These are phyloP conservation scores for Triplophysa yarkandensis DNA, from an alignment of 2,797 vertebrate genomes.

Conservation along the genomic window DNA sequence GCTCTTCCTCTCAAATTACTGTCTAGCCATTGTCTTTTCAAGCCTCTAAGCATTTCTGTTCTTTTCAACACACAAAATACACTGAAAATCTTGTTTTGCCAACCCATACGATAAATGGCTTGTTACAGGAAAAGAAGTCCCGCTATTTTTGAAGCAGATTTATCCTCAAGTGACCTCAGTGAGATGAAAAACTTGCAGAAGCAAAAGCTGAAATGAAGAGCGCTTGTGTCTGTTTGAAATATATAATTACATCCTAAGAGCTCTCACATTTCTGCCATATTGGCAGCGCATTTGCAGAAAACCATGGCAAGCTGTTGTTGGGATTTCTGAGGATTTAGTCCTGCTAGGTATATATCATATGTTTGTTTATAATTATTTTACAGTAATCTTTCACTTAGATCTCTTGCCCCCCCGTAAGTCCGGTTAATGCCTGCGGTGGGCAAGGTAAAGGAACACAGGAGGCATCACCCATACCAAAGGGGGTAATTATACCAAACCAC, in stretches of 20 bases:
- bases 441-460: conserved; percentile 26
- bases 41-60: not conserved
- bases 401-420: conserved; percentile 14
- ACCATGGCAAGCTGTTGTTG: conserved; percentile 37
- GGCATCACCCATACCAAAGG: conserved; percentile 36
- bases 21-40: conserved; percentile 47
- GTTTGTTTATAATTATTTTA: conserved; percentile 8
- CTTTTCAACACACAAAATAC: conserved; percentile 20
- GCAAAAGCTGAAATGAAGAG: conserved; percentile 50
- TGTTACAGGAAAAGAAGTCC: conserved; percentile 29
- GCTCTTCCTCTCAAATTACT: conserved; percentile 38
- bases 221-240: conserved; percentile 49
- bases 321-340: conserved; percentile 42
- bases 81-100: not conserved
- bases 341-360: not conserved
- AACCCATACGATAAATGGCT: conserved; percentile 10
- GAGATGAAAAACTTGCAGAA: conserved; percentile 35
- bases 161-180: conserved; percentile 52
- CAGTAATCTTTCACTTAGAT: conserved; percentile 7
- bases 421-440: conserved; percentile 41
- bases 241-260: conserved; percentile 52
- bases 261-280: conserved; percentile 52
- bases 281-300: conserved; percentile 40
- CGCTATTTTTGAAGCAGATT: conserved; percentile 22
- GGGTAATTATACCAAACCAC: conserved; percentile 48